A percentile compares a stretch with the other conserved stretches of the same genome.
These are phyloP conservation scores for Parotocinclus haroldoi DNA, from an alignment of 2,797 vertebrate genomes.

Conservation along the genomic window DNA sequence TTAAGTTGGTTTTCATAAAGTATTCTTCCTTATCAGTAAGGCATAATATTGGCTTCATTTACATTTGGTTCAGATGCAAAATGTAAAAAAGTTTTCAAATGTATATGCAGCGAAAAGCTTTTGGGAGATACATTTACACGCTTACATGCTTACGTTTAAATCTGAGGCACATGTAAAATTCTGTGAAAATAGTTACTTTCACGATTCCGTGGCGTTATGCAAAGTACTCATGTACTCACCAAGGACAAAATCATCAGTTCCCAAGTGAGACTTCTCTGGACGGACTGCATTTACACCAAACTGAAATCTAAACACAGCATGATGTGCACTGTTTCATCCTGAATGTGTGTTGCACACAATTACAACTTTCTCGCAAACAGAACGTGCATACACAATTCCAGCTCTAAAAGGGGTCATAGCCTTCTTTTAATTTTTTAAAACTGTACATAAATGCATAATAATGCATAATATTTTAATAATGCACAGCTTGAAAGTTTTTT, in stretches of 20 bases:
- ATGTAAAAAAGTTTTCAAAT: background rate
- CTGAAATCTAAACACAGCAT: constrained; percentile 34
- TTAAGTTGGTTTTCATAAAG: too few species aligned
- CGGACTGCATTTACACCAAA: constrained; percentile 20
- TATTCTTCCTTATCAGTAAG: background rate
- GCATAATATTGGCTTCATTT: constrained; percentile 13
- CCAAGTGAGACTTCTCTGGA: constrained; percentile 19
- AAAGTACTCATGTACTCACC: constrained; percentile 33
- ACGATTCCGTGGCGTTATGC: constrained; percentile 17
- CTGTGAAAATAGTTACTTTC: background rate
- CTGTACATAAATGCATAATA: background rate
- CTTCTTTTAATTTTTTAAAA: background rate
- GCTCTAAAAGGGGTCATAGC: constrained; percentile 24
- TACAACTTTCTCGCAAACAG: constrained; percentile 10
- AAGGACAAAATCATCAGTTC: constrained; percentile 15
- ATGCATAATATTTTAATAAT: too few species aligned
- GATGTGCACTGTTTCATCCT: constrained; percentile 11
- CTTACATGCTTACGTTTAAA: constrained; percentile 22
- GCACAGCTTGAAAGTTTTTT: too few species aligned
- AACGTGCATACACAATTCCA: constrained; percentile 15
- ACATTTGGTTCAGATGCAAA: constrained; percentile 22
- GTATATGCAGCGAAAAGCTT: constrained; percentile 1
- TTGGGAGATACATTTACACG: constrained; percentile 16
- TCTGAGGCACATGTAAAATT: constrained; percentile 8
- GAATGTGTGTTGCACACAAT: constrained; percentile 2